Conservation (phyloP, 64 coral and sea anemone species). For the Actinia equina region DNA sequence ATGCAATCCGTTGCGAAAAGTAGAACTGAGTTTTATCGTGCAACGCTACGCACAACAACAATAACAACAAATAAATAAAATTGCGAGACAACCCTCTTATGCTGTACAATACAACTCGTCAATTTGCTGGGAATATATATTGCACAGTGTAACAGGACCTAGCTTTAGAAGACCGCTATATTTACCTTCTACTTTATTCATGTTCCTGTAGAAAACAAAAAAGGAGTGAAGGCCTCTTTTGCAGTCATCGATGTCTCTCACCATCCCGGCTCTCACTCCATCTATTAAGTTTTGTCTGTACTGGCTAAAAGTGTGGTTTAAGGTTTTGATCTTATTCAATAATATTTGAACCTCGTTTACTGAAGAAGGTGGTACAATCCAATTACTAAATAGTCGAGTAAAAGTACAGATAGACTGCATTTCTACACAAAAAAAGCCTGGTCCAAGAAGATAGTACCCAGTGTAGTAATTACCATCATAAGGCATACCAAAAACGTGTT, state of each 20-base stretch:
- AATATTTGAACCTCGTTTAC: constrained; percentile 55
- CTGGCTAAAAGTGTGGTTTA: constrained; percentile 44
- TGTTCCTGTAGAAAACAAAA: no score
- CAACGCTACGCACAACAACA: no score
- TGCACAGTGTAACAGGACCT: no score
- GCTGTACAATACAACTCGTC: no score
- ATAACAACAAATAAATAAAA: no score
- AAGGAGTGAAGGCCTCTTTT: constrained; percentile 56
- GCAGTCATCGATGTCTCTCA: constrained; percentile 64
- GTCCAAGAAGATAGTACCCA: constrained; percentile 42
- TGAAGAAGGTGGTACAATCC: constrained; percentile 10
- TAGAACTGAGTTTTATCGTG: no score
- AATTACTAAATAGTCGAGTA: not conserved
- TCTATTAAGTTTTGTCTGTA: constrained; percentile 61
- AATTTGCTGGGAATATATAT: no score
- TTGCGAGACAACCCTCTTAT: no score
- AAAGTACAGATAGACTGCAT: constrained; percentile 20
- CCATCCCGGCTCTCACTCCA: constrained; percentile 67
- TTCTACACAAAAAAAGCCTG: constrained; percentile 10
- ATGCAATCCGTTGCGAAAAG: no score
- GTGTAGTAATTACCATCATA: constrained; percentile 53
- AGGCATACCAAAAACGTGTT: constrained; percentile 38
- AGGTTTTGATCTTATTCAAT: constrained; percentile 27
- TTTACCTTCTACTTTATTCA: no score
- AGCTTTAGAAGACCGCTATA: no score